Evolutionary conservation across 2,797 vertebrate species (phyloP), one percentile per base, ranked within the genome.

Genomic region (Sus cebifrons): DNA sequence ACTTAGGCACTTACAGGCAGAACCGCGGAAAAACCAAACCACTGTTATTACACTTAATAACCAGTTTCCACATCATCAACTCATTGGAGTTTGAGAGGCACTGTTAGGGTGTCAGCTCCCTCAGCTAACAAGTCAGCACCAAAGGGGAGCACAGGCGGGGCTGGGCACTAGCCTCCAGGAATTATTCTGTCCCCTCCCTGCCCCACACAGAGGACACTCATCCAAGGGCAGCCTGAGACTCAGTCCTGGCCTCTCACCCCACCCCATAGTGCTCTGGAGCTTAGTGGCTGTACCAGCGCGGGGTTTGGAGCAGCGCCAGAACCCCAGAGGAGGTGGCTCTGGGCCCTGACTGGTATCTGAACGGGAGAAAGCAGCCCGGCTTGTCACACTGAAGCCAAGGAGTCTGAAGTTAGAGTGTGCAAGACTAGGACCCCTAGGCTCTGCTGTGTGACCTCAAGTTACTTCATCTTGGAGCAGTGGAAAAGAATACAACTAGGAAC

Each of bases 41-140:
- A 98, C 98, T 98, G 92, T 98, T 97, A 98, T 98, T 98, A 98
- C 56, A 96, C 93, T 97, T 98, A 98, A 98, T 98, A 98, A 97
- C 97, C 98, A 96, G 98, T 98, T 98, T 98, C 98, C 97, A 98
- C 97, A 97, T 98, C 97, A 97, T 97, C 98, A 97, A 91, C 97
- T 97, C 98, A 97, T 88, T 97, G 95, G 95, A 44, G 92, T 79
- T 94, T 98, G 97, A 97, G 97, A 98, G 95, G 96, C 12, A 3
- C 86, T 40, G 95, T 94, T 95, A 96, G 96, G 94, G 95, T 96
- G 94, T 96, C 96, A 97, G 95, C 86, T 95, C 92, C 81, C 97
- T 86, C 7, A 25, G 97, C 97, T 95, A 94, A 95, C 97, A 95
- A 97, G 95, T 96, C 87, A 94, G 84, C 60, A 44, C 40, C 32